Percentiles rank a stretch among this genome's conserved stretches.
These are phyloP conservation scores for Xiphophorus couchianus DNA, from an alignment of 2,113 vertebrate species.

Conservation along the genomic window DNA sequence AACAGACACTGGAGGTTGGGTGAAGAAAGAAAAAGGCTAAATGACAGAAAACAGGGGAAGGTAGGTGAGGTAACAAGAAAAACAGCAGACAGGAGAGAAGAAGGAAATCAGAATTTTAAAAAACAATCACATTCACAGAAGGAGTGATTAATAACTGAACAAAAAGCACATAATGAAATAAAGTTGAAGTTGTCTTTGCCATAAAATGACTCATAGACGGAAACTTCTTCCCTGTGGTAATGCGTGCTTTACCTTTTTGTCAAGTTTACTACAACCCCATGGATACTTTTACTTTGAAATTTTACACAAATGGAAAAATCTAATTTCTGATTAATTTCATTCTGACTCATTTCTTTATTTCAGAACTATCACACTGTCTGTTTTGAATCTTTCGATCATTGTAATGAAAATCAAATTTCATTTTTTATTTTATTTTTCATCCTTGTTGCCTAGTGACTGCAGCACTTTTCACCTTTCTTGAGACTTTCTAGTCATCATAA, in stretches of 20 bases:
- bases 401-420: slow-evolving; percentile 13
- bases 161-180: slow-evolving; percentile 36
- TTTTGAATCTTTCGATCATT: neutral
- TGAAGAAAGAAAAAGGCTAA: slow-evolving; percentile 51
- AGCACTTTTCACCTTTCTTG: slow-evolving; percentile 21
- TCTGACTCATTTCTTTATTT: neutral
- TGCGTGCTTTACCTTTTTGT: neutral
- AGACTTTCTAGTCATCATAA: neutral
- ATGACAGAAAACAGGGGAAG: slow-evolving; percentile 55
- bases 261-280: slow-evolving; percentile 17
- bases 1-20: slow-evolving; percentile 62
- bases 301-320: slow-evolving; percentile 11
- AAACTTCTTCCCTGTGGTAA: slow-evolving; percentile 16
- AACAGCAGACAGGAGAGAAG: slow-evolving; percentile 25
- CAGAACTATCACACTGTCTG: neutral
- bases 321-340: slow-evolving; percentile 10
- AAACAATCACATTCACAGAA: slow-evolving; percentile 33
- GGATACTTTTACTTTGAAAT: slow-evolving; percentile 22
- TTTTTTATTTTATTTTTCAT: slow-evolving; percentile 27
- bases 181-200: slow-evolving; percentile 35
- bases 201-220: slow-evolving; percentile 19
- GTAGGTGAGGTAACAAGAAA: slow-evolving; percentile 45
- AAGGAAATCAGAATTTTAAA: slow-evolving; percentile 34
- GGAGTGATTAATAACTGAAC: slow-evolving; percentile 28
- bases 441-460: slow-evolving; percentile 52